Base-by-base conservation (phyloP, 2,888 invertebrate genomes). In the Sesia bembeciformis region DNA sequence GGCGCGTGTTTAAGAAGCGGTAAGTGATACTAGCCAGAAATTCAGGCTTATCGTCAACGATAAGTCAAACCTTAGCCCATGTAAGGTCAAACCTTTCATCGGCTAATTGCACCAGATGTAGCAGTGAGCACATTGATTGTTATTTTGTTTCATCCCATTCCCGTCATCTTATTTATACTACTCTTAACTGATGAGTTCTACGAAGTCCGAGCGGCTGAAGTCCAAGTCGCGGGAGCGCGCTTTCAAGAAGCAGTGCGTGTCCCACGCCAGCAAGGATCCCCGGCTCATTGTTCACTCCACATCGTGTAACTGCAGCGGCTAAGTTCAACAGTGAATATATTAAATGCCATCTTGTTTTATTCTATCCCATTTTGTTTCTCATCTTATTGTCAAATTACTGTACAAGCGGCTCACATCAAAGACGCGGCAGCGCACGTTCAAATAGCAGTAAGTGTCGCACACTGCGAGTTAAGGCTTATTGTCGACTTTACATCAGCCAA, bases 261-360 rank as follows among this genome's bases (percentile, higher is more conserved):
- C 92, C 59, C 97, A 98, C 85, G 98, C 98, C 57, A 95, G 97
- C 57, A 94, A 95, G 78, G 98, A 98, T 86, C 91, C 98, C 61
- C 92, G 95, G 66, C 93, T 98, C 79, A 98, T 98, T 76, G 97
- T 98, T 3, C 98, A 98, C 88, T 92, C 98, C 65, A 98, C 98
- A 38, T 97, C 98, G 56, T 96, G 98, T 54, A 98, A 98, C 89
- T 98, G 98, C 88, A 98, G 98, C 81, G 98, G 98, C 78, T 98
- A 98, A 92, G 98, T 98, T 67, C 95, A 96, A 78, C 96, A 96
- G 96, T 96, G 72, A 92, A 87, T 84, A 57, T 39, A n/a, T n/a
- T n/a, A n/a, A n/a, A n/a, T n/a, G n/a, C n/a, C n/a, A n/a, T n/a
- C n/a, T n/a, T n/a, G n/a, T n/a, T n/a, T n/a, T n/a, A n/a, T n/a